phyloP scores from a whole-genome alignment of 2,113 vertebrate genomes.

The Lanius collurio region DNA sequence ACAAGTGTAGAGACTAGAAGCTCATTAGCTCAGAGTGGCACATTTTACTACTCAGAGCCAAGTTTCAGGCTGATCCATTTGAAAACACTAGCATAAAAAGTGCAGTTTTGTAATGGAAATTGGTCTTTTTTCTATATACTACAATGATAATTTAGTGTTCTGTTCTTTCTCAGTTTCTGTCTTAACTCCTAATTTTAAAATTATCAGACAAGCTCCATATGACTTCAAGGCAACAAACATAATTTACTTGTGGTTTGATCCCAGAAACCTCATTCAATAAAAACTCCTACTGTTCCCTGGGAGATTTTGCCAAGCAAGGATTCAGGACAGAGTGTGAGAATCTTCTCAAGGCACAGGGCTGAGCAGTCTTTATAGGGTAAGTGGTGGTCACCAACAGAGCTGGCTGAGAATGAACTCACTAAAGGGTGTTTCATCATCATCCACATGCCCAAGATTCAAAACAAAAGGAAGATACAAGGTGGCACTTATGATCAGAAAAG shows the following conservation, averaged over 20 bases:
- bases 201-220: not conserved
- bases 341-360: not conserved
- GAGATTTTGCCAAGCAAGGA: not conserved
- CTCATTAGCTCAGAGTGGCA: not conserved
- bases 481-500: not conserved
- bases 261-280: not conserved
- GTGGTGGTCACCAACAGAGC: not conserved
- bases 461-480: not conserved
- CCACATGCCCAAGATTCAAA: not conserved
- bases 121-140: not conserved
- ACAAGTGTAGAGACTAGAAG: not conserved
- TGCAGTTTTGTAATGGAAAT: not conserved
- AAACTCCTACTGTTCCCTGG: not conserved
- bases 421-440: accelerated
- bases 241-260: not conserved
- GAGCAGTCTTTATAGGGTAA: not conserved
- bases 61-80: conserved; percentile 3
- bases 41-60: conserved; percentile 7
- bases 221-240: not conserved
- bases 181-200: not conserved
- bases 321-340: not conserved
- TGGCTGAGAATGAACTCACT: not conserved
- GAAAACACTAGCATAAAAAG: not conserved
- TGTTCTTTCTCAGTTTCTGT: not conserved
- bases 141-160: not conserved